Evolutionary conservation across 2,113 vertebrate genomes (phyloP), one percentile per base, ranked within the genome.

Genomic region (Dipodomys spectabilis): DNA sequence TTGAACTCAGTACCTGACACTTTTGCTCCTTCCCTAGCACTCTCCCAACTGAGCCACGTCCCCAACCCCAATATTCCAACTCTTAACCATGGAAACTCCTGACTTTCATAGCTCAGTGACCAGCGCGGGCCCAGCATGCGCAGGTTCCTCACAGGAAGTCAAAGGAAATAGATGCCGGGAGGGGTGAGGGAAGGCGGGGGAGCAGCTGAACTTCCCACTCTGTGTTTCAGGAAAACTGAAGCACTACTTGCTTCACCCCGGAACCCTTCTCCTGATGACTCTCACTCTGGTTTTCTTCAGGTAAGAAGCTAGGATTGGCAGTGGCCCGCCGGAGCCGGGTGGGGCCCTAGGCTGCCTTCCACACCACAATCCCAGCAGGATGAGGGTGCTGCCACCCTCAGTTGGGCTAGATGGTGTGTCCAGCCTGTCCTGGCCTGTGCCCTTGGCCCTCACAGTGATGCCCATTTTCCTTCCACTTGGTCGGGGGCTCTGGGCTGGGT

Each of bases 111-210:
- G 49, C 7, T 49, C 8, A 49, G 49, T 49, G 49, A 49, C 49
- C 49, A 49, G 49, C 2, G 49, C 49, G 10, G 49, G 49, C 8
- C 49, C 49, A 62, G 60, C 60, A 18, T 62, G 60, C 19, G 5
- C 60, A 62, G 20, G 60, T 9, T 20, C 60, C 60, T 49, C 8
- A 49, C 12, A 12, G 12, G 2, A 49, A 49, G 49, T 49, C 49
- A 49, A 1, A 49, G 49, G 49, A 49, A 49, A 12, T 2, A 49
- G 12, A 49, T 49, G 49, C 35, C 4, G 4, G 35, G 35, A 39
- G 35, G 35, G 35, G 23, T 22, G 16, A 0, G 1, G 7, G 84
- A 44, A 19, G 62, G 6, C 5, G 0, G 1, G 7, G 28, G 39
- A 53, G 60, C 49, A 25, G 67, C 62, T 19, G 32, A 7, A 75